These are phyloP conservation scores for Labroides dimidiatus DNA, from an alignment of 2,797 vertebrate species.

Conservation along the genomic window DNA sequence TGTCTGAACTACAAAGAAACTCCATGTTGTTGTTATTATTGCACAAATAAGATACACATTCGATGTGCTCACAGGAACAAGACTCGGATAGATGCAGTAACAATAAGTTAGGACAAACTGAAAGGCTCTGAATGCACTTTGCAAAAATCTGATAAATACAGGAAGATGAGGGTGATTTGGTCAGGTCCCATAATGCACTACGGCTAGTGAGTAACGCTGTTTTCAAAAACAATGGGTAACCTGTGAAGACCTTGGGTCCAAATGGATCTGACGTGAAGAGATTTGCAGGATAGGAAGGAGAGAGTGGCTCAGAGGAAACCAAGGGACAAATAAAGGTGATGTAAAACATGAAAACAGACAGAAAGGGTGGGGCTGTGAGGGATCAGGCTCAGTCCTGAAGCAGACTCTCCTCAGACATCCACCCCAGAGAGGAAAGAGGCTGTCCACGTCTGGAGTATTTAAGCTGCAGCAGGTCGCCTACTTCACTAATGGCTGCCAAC, in stretches of 20 bases:
- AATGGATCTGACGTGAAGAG: constrained; percentile 1
- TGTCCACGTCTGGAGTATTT: constrained; percentile 91
- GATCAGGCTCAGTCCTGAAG: constrained; percentile 71
- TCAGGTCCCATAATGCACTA: constrained; percentile 6
- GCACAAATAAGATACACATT: constrained; percentile 70
- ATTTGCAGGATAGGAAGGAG: neutral
- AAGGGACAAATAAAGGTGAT: neutral
- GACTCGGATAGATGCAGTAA: constrained; percentile 41
- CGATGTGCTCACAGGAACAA: constrained; percentile 56
- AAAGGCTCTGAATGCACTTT: constrained; percentile 25
- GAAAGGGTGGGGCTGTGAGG: neutral
- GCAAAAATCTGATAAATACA: constrained; percentile 21
- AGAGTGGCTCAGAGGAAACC: constrained; percentile 35
- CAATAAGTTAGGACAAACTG: constrained; percentile 48
- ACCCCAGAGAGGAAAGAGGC: constrained; percentile 81
- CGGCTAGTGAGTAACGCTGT: neutral
- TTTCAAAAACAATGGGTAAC: neutral
- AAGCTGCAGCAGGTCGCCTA: constrained; percentile 93
- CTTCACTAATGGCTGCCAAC: constrained; percentile 91
- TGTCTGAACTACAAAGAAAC: constrained; percentile 41
- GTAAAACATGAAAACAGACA: neutral
- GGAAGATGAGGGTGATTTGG: constrained; percentile 18
- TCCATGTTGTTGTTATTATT: constrained; percentile 60
- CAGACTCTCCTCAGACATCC: constrained; percentile 77
- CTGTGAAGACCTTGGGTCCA: constrained; percentile 36